Conservation (phyloP, 2,888 invertebrate genomes). For the Trissolcus japonicus region DNA sequence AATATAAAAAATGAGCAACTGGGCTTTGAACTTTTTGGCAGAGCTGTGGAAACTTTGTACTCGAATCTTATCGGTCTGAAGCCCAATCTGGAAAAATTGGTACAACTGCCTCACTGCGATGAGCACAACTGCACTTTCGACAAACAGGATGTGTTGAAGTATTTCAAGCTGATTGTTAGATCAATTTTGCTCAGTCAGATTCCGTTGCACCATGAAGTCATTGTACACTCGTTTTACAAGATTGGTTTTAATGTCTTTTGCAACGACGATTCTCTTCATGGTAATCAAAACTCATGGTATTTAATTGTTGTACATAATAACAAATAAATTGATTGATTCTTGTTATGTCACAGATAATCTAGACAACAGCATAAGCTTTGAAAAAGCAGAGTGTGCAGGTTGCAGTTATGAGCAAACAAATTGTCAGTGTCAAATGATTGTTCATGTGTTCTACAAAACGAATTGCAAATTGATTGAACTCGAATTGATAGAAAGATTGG, state of each 20-base stretch:
- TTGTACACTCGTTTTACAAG: slow-evolving; percentile 86
- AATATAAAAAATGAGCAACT: slow-evolving; percentile 78
- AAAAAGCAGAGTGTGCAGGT: slow-evolving; percentile 83
- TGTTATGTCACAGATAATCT: slow-evolving; percentile 72
- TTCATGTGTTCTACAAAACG: slow-evolving; percentile 85
- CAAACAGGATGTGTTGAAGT: slow-evolving; percentile 78
- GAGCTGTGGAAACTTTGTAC: slow-evolving; percentile 82
- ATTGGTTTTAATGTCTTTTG: slow-evolving; percentile 85
- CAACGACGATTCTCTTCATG: slow-evolving; percentile 68
- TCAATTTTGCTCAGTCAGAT: slow-evolving; percentile 84
- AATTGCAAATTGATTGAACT: slow-evolving; percentile 86
- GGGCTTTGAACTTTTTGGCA: slow-evolving; percentile 82
- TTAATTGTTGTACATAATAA: background rate
- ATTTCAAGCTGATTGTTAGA: slow-evolving; percentile 82
- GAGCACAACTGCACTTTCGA: slow-evolving; percentile 77
- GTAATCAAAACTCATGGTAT: slow-evolving; percentile 43
- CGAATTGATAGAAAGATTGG: slow-evolving; percentile 87
- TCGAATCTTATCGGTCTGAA: slow-evolving; percentile 79
- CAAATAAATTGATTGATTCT: too few species aligned
- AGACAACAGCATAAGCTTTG: slow-evolving; percentile 76
- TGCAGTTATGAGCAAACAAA: slow-evolving; percentile 82
- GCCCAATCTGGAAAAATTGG: slow-evolving; percentile 79
- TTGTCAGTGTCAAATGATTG: slow-evolving; percentile 83
- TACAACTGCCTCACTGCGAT: slow-evolving; percentile 72
- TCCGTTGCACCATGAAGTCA: slow-evolving; percentile 82